Evolutionary conservation across 1,140 invertebrate species (phyloP).

Genomic region (Pseudomyrmex sp.): DNA sequence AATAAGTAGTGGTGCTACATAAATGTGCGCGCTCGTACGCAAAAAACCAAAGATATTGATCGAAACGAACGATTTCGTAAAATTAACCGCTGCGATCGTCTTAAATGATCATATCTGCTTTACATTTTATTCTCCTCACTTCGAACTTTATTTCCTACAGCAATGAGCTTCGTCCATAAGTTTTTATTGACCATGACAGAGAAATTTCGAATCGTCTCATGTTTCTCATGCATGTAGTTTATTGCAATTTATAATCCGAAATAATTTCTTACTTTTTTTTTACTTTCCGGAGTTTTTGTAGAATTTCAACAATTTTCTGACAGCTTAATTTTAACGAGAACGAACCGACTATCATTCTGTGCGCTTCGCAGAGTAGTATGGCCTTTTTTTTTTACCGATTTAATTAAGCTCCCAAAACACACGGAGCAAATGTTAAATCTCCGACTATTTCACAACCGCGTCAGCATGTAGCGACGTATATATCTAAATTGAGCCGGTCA

Average conservation of each 20-base stretch:
- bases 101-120: too few relatives aligned
- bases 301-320: slow-evolving; percentile 40
- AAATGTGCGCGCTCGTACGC: too few relatives aligned
- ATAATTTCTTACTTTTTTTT: slow-evolving; percentile 11
- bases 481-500: slow-evolving; percentile 25
- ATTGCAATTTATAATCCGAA: slow-evolving; percentile 29
- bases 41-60: too few relatives aligned
- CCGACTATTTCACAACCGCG: slow-evolving; percentile 23
- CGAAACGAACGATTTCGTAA: too few relatives aligned
- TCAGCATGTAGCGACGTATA: slow-evolving; percentile 30
- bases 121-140: too few relatives aligned
- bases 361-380: background rate
- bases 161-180: too few relatives aligned
- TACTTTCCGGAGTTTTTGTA: background rate
- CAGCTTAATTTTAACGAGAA: slow-evolving; percentile 40
- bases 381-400: slow-evolving; percentile 1
- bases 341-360: background rate
- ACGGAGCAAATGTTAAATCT: slow-evolving; percentile 9
- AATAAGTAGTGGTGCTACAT: too few relatives aligned
- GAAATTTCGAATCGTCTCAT: too few relatives aligned
- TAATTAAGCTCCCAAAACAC: slow-evolving; percentile 48
- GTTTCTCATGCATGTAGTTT: background rate
- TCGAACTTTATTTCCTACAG: too few relatives aligned
- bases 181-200: too few relatives aligned
- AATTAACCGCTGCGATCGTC: too few relatives aligned